Conservation (phyloP, 2,113 vertebrate species). For the Manacus vitellinus region DNA sequence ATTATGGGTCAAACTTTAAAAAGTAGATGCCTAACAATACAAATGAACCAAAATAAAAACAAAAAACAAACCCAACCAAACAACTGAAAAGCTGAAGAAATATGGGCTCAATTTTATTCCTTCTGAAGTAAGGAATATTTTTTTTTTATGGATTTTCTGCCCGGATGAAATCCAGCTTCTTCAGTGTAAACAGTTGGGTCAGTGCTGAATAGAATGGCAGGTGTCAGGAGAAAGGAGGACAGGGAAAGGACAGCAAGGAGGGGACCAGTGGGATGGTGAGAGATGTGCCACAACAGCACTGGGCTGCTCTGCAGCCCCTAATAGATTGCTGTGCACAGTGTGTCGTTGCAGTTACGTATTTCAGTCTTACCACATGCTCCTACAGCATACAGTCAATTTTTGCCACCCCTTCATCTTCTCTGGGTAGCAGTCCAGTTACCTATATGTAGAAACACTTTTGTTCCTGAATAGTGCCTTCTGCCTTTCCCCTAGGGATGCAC, state of each 20-base stretch:
- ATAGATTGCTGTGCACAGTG: not conserved
- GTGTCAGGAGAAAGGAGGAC: not conserved
- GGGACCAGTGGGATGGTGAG: too few species aligned
- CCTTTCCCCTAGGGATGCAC: not conserved
- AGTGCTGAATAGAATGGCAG: not conserved
- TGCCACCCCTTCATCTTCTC: not conserved
- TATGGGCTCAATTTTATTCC: not conserved
- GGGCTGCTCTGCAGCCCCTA: not conserved
- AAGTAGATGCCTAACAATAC: not conserved
- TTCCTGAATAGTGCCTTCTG: not conserved
- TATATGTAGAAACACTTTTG: not conserved
- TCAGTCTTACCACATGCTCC: not conserved
- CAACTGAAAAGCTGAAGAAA: not conserved
- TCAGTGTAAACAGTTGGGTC: rapidly evolving
- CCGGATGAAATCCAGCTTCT: rapidly evolving
- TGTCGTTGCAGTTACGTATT: not conserved
- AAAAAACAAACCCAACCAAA: not conserved
- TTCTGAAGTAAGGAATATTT: not conserved
- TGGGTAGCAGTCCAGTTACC: not conserved
- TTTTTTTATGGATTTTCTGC: not conserved
- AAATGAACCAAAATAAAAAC: not conserved
- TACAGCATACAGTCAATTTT: not conserved
- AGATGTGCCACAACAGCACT: not conserved
- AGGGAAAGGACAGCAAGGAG: not conserved
- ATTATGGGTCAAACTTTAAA: not conserved